Base-by-base conservation (phyloP, 2,888 invertebrate genomes). In the Ormyrus nitidulus region DNA sequence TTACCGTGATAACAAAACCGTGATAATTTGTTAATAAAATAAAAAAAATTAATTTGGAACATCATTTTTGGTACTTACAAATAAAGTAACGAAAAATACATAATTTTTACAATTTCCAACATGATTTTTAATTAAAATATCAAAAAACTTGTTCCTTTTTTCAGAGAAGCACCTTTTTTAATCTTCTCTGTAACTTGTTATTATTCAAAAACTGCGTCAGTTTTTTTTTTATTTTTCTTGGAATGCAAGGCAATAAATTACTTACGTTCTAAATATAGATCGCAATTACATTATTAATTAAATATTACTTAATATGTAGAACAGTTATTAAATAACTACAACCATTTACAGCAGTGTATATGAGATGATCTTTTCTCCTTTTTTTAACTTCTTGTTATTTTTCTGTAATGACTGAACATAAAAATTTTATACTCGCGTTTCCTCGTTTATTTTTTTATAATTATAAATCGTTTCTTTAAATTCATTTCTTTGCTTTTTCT, bases 161-260 rank as follows among this genome's bases (percentile, higher is more conserved):
- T 53, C 13, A 66, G 71, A 80, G 77, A 82, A 84, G 79, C 81
- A 84, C 79, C 81, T 80, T 85, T 77, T 83, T 83, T 80, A 66
- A 70, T 51, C 6, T 61, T 58, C 44, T 53, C 9, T 8, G 49
- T 54, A 6, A 34, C 61, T 61, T 64, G 54, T n/a, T 54, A 64
- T 64, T 10, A 64, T 65, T 71, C 8, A 65, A 71, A 76, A 72
- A 6, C 13, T 62, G 19, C 56, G 56, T 46, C 5, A 64, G 53
- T 69, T 9, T 61, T 69, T 69, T 74, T 56, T 77, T 77, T 2
- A 62, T 9, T 58, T 78, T 79, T 85, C 83, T 87, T 89, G 89
- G 89, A 90, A 90, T 90, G 89, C 89, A 89, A 89, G 86, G 85
- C 87, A 88, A 90, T 90, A 90, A 89, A 89, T 90, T 88, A 90